Conservation (phyloP, 1,140 invertebrate genomes). For the Helicoverpa armigera region DNA sequence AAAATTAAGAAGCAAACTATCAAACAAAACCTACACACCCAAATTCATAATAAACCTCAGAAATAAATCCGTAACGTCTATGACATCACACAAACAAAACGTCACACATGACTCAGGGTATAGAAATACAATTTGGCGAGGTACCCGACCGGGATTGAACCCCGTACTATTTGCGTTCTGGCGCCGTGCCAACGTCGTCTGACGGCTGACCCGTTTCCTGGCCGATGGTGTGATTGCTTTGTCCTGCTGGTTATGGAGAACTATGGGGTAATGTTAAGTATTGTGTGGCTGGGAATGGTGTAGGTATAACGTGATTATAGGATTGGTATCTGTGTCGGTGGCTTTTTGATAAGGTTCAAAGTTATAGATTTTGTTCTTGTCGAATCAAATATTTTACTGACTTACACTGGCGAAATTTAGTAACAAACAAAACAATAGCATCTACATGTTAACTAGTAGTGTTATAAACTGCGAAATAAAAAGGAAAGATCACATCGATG, state of each 20-base stretch:
- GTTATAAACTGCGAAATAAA: too few species aligned
- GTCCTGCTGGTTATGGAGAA: conserved; percentile 15
- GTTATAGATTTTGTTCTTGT: too few species aligned
- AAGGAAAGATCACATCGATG: too few species aligned
- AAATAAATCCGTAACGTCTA: not conserved
- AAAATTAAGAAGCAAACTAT: too few species aligned
- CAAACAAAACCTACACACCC: not conserved
- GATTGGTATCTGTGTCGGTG: too few species aligned
- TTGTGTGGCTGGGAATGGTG: not conserved
- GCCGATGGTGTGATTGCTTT: conserved; percentile 35
- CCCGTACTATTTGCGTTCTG: conserved; percentile 54
- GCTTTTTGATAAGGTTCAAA: too few species aligned
- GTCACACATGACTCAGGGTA: conserved; percentile 46
- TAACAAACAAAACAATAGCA: too few species aligned
- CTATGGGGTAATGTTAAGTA: not conserved
- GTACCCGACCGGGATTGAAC: conserved; percentile 50
- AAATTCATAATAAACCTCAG: not conserved
- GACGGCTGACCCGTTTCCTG: conserved; percentile 51
- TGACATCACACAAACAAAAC: conserved; percentile 40
- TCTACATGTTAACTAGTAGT: too few species aligned
- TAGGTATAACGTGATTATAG: not conserved
- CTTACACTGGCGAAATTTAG: too few species aligned
- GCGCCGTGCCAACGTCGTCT: conserved; percentile 46
- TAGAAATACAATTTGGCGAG: conserved; percentile 53
- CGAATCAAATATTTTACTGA: too few species aligned